Conservation (phyloP, 64 coral and sea anemone species). For the Porites lutea region DNA sequence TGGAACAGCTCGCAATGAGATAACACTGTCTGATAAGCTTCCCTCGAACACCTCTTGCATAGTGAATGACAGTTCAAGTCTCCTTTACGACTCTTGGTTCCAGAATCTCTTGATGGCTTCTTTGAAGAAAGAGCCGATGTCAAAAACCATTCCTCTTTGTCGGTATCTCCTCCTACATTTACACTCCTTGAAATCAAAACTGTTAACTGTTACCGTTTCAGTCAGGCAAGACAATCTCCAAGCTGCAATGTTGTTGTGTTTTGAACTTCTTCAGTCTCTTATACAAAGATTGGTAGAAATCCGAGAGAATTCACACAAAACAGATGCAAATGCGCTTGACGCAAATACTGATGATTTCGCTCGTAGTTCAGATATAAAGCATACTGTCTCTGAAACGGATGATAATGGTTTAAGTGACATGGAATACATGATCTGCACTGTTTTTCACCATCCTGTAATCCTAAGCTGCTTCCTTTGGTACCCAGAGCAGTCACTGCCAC, state of each 20-base stretch:
- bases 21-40: not conserved
- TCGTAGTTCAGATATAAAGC: not conserved
- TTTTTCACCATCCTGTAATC: constrained; percentile 41
- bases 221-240: not conserved
- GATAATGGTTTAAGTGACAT: not conserved
- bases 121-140: constrained; percentile 12
- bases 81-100: not conserved
- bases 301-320: not conserved
- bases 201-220: not conserved
- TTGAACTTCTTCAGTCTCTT: constrained; percentile 5
- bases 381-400: not conserved
- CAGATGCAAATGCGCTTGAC: not conserved
- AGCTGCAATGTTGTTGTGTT: not conserved
- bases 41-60: not conserved
- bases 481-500: not conserved
- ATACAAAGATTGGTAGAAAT: not conserved
- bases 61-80: not conserved
- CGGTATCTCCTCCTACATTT: constrained; percentile 31
- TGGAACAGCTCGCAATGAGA: not conserved
- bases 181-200: not conserved
- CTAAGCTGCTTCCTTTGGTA: constrained; percentile 36
- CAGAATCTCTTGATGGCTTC: constrained; percentile 27
- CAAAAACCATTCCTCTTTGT: not conserved
- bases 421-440: not conserved
- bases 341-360: not conserved